These are phyloP conservation scores for Aselliscus stoliczkanus DNA, from an alignment of 2,797 vertebrate species.

Conservation along the genomic window DNA sequence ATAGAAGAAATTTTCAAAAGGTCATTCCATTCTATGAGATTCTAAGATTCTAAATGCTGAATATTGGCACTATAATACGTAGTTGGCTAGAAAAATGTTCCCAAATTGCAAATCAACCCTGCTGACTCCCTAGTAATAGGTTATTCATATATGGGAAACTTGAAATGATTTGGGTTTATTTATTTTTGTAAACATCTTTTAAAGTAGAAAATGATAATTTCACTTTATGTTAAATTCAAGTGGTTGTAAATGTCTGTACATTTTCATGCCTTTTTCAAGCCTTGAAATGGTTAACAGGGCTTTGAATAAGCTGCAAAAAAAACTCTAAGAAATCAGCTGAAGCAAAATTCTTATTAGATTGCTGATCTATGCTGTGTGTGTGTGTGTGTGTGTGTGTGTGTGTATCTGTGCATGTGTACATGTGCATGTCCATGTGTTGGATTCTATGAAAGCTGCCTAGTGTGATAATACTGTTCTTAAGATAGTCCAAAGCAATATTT, in stretches of 20 bases:
- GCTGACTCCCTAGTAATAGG: not conserved
- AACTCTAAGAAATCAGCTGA: not conserved
- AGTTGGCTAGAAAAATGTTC: not conserved
- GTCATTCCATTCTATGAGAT: not conserved
- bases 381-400: no score
- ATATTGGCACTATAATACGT: not conserved
- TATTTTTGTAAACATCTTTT: not conserved
- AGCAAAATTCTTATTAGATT: not conserved
- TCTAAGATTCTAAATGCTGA: not conserved
- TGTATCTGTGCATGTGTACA: accelerated
- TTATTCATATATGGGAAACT: not conserved
- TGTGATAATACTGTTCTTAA: not conserved
- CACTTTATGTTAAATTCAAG: not conserved
- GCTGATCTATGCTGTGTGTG: not conserved
- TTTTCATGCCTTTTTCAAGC: not conserved
- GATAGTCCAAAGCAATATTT: not conserved
- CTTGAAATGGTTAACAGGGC: not conserved
- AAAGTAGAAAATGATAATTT: not conserved
- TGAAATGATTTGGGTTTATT: not conserved
- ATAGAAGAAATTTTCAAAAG: not conserved
- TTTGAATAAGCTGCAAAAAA: not conserved
- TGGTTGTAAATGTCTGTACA: not conserved
- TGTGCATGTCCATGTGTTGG: not conserved
- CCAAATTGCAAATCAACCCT: not conserved
- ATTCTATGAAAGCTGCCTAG: not conserved